These are phyloP conservation scores for Lytechinus variegatus DNA, from an alignment of 35 echinoderm and acorn worm genomes.

Conservation along the genomic window DNA sequence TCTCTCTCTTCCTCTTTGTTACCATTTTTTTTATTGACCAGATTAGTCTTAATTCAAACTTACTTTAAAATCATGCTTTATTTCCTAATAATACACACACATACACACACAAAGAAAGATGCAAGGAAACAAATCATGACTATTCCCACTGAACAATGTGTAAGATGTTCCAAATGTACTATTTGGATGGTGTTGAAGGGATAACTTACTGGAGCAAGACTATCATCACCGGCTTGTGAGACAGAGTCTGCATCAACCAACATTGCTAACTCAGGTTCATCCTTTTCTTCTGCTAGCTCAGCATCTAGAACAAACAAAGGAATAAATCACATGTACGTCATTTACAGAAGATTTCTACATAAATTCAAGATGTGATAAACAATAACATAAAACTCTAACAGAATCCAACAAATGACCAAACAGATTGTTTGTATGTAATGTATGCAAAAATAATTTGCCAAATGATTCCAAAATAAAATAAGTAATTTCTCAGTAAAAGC, in stretches of 20 bases:
- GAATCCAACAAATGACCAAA: too few species aligned
- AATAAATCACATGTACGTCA: background rate
- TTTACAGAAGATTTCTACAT: background rate
- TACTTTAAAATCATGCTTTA: background rate
- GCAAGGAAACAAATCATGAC: background rate
- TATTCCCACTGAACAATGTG: too few species aligned
- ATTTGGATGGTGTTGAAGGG: background rate
- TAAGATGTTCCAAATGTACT: too few species aligned
- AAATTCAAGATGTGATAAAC: too few species aligned
- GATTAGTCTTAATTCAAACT: background rate
- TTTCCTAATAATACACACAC: background rate
- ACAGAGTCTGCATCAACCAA: conserved; percentile 83
- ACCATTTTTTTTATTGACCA: too few species aligned
- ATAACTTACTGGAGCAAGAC: background rate
- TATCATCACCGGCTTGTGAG: conserved; percentile 75
- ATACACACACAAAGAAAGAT: background rate
- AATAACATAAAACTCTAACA: too few species aligned
- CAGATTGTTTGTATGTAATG: too few species aligned
- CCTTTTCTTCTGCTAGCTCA: conserved; percentile 63
- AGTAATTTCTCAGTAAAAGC: too few species aligned
- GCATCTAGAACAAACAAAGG: conserved; percentile 41
- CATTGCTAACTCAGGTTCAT: conserved; percentile 64
- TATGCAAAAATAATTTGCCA: too few species aligned
- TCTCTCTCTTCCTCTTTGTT: too few species aligned
- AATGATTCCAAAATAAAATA: too few species aligned